phyloP scores from a whole-genome alignment of 2,113 vertebrate genomes.

The Phalacrocorax aristotelis region DNA sequence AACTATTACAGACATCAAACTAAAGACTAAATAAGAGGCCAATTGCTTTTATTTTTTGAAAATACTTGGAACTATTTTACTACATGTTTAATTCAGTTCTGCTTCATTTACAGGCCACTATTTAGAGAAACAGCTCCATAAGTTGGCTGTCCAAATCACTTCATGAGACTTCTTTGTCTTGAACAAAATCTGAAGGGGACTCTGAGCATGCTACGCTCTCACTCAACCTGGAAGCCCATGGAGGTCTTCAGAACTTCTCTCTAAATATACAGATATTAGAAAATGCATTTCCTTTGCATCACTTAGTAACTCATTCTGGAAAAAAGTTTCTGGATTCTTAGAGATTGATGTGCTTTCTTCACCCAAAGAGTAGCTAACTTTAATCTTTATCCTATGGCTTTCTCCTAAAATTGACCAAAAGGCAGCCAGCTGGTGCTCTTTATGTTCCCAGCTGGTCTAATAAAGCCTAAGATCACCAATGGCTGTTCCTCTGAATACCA shows the following conservation, averaged over 20 bases:
- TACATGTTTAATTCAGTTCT: conserved; percentile 7
- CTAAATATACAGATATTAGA: background rate
- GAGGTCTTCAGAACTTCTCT: background rate
- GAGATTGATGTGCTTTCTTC: background rate
- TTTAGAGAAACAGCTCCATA: background rate
- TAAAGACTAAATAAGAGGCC: background rate
- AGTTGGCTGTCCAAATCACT: conserved; percentile 11
- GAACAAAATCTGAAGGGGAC: background rate
- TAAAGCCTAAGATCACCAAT: background rate
- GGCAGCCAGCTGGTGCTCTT: background rate
- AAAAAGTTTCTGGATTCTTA: background rate
- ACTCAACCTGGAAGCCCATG: background rate
- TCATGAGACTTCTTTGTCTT: background rate
- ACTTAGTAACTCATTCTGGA: background rate
- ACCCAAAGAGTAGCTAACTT: background rate
- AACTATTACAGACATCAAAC: background rate
- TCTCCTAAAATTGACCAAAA: background rate
- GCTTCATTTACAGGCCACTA: background rate
- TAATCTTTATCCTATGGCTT: background rate
- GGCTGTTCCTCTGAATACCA: background rate
- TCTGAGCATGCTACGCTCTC: background rate
- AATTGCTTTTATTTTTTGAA: background rate
- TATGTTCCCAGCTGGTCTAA: background rate
- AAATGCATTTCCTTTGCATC: background rate
- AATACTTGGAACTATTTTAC: background rate